Evolutionary conservation across 2,797 vertebrate species (phyloP).

Genomic region (Apodemus agrarius): DNA sequence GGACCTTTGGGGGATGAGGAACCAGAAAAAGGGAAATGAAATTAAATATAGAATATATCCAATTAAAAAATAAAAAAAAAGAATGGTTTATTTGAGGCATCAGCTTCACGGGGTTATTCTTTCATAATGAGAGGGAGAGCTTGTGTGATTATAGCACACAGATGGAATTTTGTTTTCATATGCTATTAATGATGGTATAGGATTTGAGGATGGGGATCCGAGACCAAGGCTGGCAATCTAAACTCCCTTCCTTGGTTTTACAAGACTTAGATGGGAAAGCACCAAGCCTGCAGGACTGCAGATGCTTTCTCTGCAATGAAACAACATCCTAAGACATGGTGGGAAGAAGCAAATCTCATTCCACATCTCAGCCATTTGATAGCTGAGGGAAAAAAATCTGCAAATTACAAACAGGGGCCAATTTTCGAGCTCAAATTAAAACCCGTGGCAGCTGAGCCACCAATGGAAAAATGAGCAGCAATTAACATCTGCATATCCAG

Average conservation of each 20-base stretch:
- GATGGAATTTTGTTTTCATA: conserved; percentile 40
- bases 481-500: conserved; percentile 37
- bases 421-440: neutral
- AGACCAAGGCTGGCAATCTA: neutral
- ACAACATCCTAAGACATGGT: neutral
- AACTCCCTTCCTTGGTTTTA: neutral
- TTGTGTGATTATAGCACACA: conserved; percentile 15
- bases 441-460: conserved; percentile 34
- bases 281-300: neutral
- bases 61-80: too few relatives aligned
- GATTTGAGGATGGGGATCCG: conserved; percentile 49
- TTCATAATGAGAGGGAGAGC: conserved; percentile 11
- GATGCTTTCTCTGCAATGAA: conserved; percentile 9
- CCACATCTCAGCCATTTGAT: neutral
- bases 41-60: too few relatives aligned
- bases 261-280: conserved; percentile 24
- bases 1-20: too few relatives aligned
- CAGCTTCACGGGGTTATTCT: conserved; percentile 44
- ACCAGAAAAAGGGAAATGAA: too few relatives aligned
- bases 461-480: conserved; percentile 10
- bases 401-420: neutral
- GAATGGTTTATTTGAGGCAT: conserved; percentile 47
- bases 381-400: conserved; percentile 24
- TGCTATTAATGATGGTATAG: neutral
- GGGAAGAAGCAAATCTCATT: neutral